Base-by-base conservation (phyloP, 2,888 invertebrate genomes). In the Tipula vernalis region DNA sequence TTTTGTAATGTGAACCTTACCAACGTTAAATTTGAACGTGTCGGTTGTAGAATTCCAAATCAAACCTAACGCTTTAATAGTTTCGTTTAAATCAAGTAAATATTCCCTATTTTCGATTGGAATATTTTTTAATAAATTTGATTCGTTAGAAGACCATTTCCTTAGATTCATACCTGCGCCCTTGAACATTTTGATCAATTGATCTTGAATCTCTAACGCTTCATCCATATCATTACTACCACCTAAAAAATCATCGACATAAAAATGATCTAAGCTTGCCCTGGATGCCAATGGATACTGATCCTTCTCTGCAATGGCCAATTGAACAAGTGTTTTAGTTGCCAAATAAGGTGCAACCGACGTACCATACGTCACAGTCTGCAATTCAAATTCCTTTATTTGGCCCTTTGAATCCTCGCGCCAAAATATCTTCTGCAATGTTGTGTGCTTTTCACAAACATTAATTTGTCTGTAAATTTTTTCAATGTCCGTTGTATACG, bases 401-500 rank as follows among this genome's bases (percentile, higher is more conserved):
- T 87, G 87, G 4, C 87, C 84, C 0, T 86, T 6, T 3, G 86
- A 83, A 71, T 36, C 84, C 2, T 87, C 10, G 36, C 89, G 85
- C 88, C 88, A 89, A 0, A 89, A 18, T n/a, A 88, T 89, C 28
- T 88, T 71, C 10, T 89, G 88, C 15, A 87, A 88, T 36, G 88
- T 83, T 0, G 15, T 18, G 13, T 89, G 87, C 2, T 87, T 86
- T 5, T 87, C 84, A 5, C 87, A 28, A 1, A 88, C 87, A 18
- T 44, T 13, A 6, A 71, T 83, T 15, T 87, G 87, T 12, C 86
- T 47, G 42, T 87, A 87, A 87, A 87, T 87, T 28, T 87, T 88
- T 71, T 87, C 87, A 3, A 88, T 87, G 41, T 88, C 88, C 13
- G 88, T 88, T 8, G 89, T 89, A 12, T 91, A 87, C 10, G 87